Evolutionary conservation across 2,888 invertebrate genomes (phyloP), one percentile per base, ranked within the genome.

Genomic region (Ichneumon xanthorius): DNA sequence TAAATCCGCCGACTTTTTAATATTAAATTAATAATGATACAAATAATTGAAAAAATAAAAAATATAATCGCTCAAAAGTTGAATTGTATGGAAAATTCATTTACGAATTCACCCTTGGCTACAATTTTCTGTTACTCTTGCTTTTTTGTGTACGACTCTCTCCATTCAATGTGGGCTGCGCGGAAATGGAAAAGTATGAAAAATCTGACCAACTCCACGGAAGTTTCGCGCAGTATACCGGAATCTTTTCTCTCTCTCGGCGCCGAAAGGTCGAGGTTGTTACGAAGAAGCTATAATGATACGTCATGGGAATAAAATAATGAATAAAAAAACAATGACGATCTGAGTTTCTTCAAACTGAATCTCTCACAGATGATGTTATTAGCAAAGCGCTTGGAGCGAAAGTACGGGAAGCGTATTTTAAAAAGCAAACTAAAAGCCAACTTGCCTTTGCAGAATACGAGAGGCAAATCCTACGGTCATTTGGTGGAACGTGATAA

Each of bases 251-350:
- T 61, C 4, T 19, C 16, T 37, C 76, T 16, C 40, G 22, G 22
- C 53, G 53, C 37, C 9, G 65, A 76, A 76, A 67, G 65, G 65
- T 76, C 53, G 76, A 76, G 63, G 65, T 33, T 65, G 19, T 45
- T 45, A 63, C 63, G 58, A 58, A 63, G 26, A 48, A 26, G 48
- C 58, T 48, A 63, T 11, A 48, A 63, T 33, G 63, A 7, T 30
- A 26, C 33, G 4, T 16, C 30, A 48, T 19, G 48, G 9, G 53
- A 76, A 53, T 50, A 53, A 67, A 76, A 65, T 65, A 40, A 63
- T 33, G 33, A 63, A 48, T 58, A 73, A 58, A 22, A 30, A 40
- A 73, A 58, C 48, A 75, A 63, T 63, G 19, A 30, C 63, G 48
- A 75, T 75, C 75, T 0, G 61, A 48, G 45, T 75, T 63, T 61